Evolutionary conservation across 2,888 invertebrate species (phyloP).

Genomic region (Spisula solida): DNA sequence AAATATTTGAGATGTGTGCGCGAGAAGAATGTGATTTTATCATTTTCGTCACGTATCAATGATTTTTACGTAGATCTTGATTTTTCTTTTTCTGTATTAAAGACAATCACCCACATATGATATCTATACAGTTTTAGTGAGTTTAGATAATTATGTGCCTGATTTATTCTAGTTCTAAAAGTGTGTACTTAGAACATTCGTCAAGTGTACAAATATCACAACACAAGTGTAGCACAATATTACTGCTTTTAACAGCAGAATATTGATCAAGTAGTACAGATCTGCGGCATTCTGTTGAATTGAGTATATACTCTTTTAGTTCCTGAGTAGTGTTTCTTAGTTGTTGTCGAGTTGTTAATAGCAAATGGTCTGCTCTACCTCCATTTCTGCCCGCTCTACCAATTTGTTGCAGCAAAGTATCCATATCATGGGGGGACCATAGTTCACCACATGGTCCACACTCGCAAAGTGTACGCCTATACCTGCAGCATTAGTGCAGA

Average conservation of each 20-base stretch:
- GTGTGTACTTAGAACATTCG: too few relatives aligned
- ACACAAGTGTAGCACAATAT: constrained; percentile 34
- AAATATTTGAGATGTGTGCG: too few relatives aligned
- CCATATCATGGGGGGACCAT: constrained; percentile 64
- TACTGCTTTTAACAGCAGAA: neutral
- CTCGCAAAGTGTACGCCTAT: constrained; percentile 55
- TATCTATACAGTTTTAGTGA: too few relatives aligned
- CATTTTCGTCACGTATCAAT: too few relatives aligned
- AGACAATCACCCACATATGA: too few relatives aligned
- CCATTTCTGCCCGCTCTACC: constrained; percentile 64
- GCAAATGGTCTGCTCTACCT: constrained; percentile 33
- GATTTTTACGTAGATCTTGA: too few relatives aligned
- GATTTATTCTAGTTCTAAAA: too few relatives aligned
- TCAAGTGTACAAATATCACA: constrained; percentile 59
- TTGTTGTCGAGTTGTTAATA: constrained; percentile 54
- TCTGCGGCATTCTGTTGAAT: constrained; percentile 29
- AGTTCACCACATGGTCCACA: constrained; percentile 54
- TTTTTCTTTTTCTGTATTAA: too few relatives aligned
- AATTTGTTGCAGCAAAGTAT: constrained; percentile 66
- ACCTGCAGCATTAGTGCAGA: constrained; percentile 55
- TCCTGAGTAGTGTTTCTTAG: constrained; percentile 41
- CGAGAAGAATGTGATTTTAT: too few relatives aligned
- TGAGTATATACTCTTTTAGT: constrained; percentile 37
- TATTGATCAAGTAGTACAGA: constrained; percentile 20
- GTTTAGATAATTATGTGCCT: too few relatives aligned